A percentile compares a stretch with the other conserved stretches of the same genome.
Conservation (phyloP, 1,140 invertebrate genomes). For the Drosophila bifasciata region DNA sequence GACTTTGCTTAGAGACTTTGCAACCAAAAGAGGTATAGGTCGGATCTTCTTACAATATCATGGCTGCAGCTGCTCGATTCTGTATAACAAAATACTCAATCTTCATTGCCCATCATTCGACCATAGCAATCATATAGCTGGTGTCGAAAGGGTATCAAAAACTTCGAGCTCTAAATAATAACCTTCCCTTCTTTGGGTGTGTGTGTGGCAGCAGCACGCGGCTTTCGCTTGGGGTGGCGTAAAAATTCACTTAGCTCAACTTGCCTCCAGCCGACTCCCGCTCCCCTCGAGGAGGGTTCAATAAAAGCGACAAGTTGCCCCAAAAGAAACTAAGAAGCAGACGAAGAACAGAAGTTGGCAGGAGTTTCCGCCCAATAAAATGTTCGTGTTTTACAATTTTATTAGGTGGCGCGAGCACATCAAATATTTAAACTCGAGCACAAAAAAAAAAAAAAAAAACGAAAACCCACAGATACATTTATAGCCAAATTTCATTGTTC, state of each 20-base stretch:
- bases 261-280: conserved; percentile 18
- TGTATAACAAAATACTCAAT: no score
- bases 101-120: no score
- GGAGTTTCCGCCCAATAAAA: conserved; percentile 55
- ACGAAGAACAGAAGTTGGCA: conserved; percentile 22
- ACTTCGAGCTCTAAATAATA: background rate
- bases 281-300: conserved; percentile 36
- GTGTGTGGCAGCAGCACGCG: conserved; percentile 30
- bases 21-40: no score
- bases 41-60: no score
- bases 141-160: background rate
- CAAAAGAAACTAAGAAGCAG: conserved; percentile 4
- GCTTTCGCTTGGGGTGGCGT: conserved; percentile 70
- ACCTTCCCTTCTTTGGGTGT: background rate
- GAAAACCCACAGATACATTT: conserved; percentile 57
- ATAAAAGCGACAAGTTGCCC: conserved; percentile 43
- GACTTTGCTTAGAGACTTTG: no score
- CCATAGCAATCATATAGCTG: no score
- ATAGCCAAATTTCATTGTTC: conserved; percentile 46
- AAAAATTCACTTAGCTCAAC: conserved; percentile 74
- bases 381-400: conserved; percentile 78
- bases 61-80: no score
- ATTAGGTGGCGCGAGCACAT: conserved; percentile 68
- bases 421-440: conserved; percentile 60
- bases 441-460: conserved; percentile 7